Evolutionary conservation across 1,140 invertebrate species (phyloP), one percentile per base, ranked within the genome.

Genomic region (Metaphire vulgaris): DNA sequence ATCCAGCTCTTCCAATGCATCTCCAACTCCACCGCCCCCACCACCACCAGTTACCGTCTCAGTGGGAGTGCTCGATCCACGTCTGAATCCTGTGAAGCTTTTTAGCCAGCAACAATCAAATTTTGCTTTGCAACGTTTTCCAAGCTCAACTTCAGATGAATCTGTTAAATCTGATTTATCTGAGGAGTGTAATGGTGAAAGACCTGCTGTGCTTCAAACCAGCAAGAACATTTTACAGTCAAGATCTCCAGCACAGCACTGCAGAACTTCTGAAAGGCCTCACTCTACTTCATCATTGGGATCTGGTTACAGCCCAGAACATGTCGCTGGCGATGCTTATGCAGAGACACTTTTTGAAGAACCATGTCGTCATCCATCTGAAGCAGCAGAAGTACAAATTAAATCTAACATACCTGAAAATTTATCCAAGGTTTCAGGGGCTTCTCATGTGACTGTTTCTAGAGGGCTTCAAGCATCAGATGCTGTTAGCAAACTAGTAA

Each of bases 281-380:
- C 2, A 69, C 67, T 69, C 67, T 28, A 26, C 30, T 26, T 28
- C 28, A 26, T 69, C 67, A 26, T 28, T 69, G 6, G 30, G 67
- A 28, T 69, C 30, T 12, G 30, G 28, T 26, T 26, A 26, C n/a
- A 31, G 6, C 2, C 67, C n/a, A 26, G 2, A 69, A 26, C 6
- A 69, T 2, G 2, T 69, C 67, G 28, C 30, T 26, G 34, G 28
- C n/a, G 72, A 73, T n/a, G 72, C 72, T 41, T 73, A 73, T n/a
- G 28, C 72, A 21, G 72, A 73, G 26, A 34, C 72, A 28, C 34
- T 73, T n/a, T 73, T 73, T 41, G 72, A 73, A n/a, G 72, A 73
- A 26, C 72, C 72, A 21, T 56, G 21, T 56, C n/a, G n/a, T n/a
- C n/a, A n/a, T n/a, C n/a, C n/a, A n/a, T n/a, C n/a, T n/a, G n/a